Percentiles rank a stretch among this genome's conserved stretches.
These are phyloP conservation scores for Mormoops blainvillei DNA, from an alignment of 2,113 vertebrate species.

Conservation along the genomic window DNA sequence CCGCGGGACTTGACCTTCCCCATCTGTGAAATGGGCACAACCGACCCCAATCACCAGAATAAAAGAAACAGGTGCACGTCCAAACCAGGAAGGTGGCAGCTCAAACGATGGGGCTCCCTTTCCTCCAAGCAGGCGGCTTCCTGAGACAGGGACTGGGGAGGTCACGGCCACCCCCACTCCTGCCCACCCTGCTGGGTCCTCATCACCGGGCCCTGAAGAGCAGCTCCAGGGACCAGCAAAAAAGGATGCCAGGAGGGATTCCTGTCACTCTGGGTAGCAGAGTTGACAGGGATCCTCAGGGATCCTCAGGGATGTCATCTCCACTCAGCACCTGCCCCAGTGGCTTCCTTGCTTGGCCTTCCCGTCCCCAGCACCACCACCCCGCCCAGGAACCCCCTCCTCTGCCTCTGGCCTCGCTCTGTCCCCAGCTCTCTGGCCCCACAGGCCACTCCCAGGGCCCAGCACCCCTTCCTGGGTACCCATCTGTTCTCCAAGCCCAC, in stretches of 20 bases:
- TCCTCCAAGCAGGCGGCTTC: not conserved
- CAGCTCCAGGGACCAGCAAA: not conserved
- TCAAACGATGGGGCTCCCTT: fast-evolving
- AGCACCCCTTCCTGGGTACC: not conserved
- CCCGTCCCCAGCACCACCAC: fast-evolving
- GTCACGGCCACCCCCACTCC: not conserved
- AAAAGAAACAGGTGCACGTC: fast-evolving
- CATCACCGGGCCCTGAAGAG: not conserved
- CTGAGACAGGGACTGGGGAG: not conserved
- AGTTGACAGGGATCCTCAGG: not conserved
- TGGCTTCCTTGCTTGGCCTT: not conserved
- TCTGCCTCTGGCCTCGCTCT: not conserved
- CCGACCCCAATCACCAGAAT: not conserved
- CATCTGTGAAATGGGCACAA: not conserved
- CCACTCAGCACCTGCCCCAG: fast-evolving
- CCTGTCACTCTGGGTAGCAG: not conserved
- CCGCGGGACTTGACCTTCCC: not conserved
- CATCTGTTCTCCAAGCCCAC: no score
- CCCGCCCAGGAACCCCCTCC: not conserved
- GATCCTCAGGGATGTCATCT: not conserved
- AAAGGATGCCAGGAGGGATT: not conserved
- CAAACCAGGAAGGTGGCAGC: not conserved
- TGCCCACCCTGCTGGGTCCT: not conserved
- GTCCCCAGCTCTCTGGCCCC: not conserved
- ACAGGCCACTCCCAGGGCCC: no score